Evolutionary conservation across 2,888 invertebrate species (phyloP).

Genomic region (Drosophila leonis): DNA sequence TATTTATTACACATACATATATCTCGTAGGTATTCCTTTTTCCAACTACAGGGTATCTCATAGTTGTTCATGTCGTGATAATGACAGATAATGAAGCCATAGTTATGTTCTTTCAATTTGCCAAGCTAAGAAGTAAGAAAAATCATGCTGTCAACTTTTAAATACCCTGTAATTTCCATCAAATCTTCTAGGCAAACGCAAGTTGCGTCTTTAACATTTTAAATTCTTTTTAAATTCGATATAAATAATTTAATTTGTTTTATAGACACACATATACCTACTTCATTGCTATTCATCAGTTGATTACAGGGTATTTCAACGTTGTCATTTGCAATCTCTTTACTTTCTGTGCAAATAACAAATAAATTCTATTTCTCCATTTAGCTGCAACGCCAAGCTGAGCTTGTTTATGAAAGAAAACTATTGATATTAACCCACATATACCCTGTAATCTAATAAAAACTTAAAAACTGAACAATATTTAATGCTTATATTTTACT

Average conservation of each 20-base stretch:
- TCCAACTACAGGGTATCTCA: too few species aligned
- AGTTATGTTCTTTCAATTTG: not conserved
- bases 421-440: not conserved
- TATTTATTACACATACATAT: too few species aligned
- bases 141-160: not conserved
- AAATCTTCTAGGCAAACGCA: too few species aligned
- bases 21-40: too few species aligned
- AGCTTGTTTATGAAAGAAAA: not conserved
- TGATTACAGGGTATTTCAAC: not conserved
- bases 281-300: not conserved
- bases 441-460: constrained; percentile 3
- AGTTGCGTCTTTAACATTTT: not conserved
- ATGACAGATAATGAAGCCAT: not conserved
- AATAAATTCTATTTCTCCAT: not conserved
- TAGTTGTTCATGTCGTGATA: too few species aligned
- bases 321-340: not conserved
- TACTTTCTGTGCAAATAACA: not conserved
- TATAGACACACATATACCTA: not conserved
- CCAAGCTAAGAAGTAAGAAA: not conserved
- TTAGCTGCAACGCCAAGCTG: not conserved
- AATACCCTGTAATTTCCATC: not conserved
- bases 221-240: not conserved
- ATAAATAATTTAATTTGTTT: not conserved
- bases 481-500: too few species aligned
- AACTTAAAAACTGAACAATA: too few species aligned